Conservation (phyloP, 2,888 invertebrate genomes). For the Leuctra nigra region DNA sequence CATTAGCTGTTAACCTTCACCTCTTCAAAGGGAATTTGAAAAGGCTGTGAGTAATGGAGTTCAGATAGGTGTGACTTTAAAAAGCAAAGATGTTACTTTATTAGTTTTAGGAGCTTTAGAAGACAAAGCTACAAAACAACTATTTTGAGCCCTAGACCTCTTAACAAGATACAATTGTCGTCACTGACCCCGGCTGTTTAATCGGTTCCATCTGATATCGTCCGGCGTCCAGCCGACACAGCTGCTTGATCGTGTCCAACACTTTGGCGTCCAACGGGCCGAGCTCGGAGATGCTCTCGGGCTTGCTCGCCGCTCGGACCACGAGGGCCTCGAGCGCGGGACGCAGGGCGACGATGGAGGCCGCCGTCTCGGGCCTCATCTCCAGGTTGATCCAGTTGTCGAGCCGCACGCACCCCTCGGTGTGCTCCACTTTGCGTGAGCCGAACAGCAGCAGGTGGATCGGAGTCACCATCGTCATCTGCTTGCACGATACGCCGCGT, state of each 20-base stretch:
- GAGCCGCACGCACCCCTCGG: conserved; percentile 67
- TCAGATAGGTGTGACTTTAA: no score
- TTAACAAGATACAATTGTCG: no score
- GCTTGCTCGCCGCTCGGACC: conserved; percentile 69
- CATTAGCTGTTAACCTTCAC: no score
- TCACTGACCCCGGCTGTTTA: conserved; percentile 35
- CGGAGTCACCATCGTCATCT: conserved; percentile 93
- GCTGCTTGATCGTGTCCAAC: conserved; percentile 59
- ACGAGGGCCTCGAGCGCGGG: conserved; percentile 85
- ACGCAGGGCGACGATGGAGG: conserved; percentile 75
- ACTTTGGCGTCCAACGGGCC: conserved; percentile 58
- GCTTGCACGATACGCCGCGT: conserved; percentile 91
- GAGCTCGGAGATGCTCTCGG: conserved; percentile 65
- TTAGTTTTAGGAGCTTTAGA: no score
- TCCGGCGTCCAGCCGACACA: conserved; percentile 73
- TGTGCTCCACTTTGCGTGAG: conserved; percentile 73
- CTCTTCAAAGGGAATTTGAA: no score
- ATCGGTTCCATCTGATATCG: conserved; percentile 57
- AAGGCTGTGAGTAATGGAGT: no score
- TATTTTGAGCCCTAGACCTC: no score
- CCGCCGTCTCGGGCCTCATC: conserved; percentile 69
- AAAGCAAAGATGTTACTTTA: no score
- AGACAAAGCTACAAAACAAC: no score
- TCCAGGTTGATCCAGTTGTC: conserved; percentile 94
- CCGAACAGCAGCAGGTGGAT: conserved; percentile 89